Percentiles rank a stretch among this genome's conserved stretches.
Conservation (phyloP, 1,140 invertebrate species). For the Eriocheir sinensis region DNA sequence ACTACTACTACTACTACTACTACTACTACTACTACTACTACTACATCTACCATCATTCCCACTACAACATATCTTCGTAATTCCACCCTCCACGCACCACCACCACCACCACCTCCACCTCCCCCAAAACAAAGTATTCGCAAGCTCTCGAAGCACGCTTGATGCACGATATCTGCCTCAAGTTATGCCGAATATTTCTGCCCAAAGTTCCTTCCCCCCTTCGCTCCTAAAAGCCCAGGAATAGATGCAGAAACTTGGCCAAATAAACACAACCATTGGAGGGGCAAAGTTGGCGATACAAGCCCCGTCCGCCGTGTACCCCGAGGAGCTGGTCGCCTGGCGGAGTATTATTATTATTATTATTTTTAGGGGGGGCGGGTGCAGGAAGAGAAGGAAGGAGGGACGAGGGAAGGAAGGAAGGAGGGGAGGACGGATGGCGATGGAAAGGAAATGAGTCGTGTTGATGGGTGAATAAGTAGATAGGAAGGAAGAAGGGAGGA, state of each 20-base stretch:
- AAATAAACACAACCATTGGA: slow-evolving; percentile 17
- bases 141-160: not conserved
- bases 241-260: slow-evolving; percentile 13
- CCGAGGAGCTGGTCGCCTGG: not conserved
- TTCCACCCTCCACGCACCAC: not conserved
- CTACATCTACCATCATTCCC: too few species aligned
- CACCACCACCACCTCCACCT: not conserved
- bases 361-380: too few species aligned
- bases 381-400: too few species aligned
- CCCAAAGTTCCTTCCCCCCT: not conserved
- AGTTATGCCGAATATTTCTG: slow-evolving; percentile 16
- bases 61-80: too few species aligned
- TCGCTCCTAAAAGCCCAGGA: not conserved
- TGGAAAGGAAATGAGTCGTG: too few species aligned
- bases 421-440: too few species aligned
- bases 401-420: too few species aligned
- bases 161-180: not conserved
- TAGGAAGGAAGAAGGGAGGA: not conserved
- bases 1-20: slow-evolving; percentile 31
- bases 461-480: too few species aligned
- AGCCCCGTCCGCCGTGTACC: not conserved
- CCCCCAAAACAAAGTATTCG: not conserved
- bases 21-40: slow-evolving; percentile 6
- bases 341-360: not conserved
- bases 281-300: not conserved